Base-by-base conservation (phyloP, 2,797 vertebrate species). In the Sebastes paucispinis region DNA sequence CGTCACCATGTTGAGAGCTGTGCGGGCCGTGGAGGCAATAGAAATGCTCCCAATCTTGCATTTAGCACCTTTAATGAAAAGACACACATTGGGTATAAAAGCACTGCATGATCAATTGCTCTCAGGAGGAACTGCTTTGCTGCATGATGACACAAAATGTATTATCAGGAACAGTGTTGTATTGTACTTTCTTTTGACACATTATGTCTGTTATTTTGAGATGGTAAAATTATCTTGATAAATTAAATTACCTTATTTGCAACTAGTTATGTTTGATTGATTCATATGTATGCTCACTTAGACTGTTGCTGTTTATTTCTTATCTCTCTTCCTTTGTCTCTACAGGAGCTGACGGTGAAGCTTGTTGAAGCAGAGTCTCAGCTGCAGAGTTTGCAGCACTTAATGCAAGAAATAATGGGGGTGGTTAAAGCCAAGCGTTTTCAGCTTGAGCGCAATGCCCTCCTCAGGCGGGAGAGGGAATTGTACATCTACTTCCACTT, bases 401-500 rank as follows among this genome's bases (percentile, higher is more conserved):
- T 96, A 57, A 93, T 98, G 89, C 90, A 91, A 74, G 96, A 97
- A 83, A 91, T 97, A 87, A 93, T 96, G 85, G 93, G 91, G 71
- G 96, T 99, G 64, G 84, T 97, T 73, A 97, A 96, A 89, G 84
- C 85, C 13, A 98, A 98, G 91, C 96, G 94, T 62, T 96, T 94
- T 47, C 89, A 95, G 84, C 89, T 99, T 75, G 94, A 97, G 71
- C 96, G 94, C 75, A 95, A 89, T 83, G 90, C 94, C 72, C 87
- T 95, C 27, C 93, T 95, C 73, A 94, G 94, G 81, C 93, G 94
- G 78, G 96, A 98, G 92, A 96, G 97, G 93, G 94, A 97, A 29
- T 92, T 99, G 58, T 99, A 98, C 72, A 87, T 97, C 43, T 93
- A 96, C 91, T 99, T 97, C 92, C 97, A 96, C 81, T 94, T 96